Evolutionary conservation across 2,888 invertebrate genomes (phyloP).

Genomic region (Macrophya alboannulata): DNA sequence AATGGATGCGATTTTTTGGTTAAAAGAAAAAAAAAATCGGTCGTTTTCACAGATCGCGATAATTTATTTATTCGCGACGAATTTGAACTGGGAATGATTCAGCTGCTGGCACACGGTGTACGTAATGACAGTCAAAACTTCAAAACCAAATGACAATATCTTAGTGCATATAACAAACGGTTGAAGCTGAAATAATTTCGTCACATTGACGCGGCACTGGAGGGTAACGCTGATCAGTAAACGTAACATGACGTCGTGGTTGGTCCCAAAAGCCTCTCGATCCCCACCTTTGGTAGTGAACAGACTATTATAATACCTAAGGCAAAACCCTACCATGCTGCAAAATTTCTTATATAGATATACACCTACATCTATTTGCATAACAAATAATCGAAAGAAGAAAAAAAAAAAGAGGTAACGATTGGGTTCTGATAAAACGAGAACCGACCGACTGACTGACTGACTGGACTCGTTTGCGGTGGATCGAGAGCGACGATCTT

Average conservation of each 20-base stretch:
- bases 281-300: background rate
- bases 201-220: background rate
- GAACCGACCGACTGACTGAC: too few species aligned
- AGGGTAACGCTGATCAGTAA: conserved; percentile 14
- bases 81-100: too few species aligned
- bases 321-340: conserved; percentile 1
- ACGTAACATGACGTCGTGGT: background rate
- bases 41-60: too few species aligned
- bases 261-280: background rate
- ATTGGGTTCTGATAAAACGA: background rate
- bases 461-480: background rate
- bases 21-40: too few species aligned
- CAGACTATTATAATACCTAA: background rate
- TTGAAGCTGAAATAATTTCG: background rate
- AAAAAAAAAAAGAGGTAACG: background rate
- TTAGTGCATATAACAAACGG: background rate
- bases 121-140: too few species aligned
- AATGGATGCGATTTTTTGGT: too few species aligned
- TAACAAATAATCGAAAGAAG: background rate
- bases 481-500: background rate
- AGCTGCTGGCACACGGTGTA: too few species aligned
- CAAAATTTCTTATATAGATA: background rate
- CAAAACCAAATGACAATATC: conserved; percentile 15
- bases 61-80: too few species aligned
- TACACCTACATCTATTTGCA: background rate